Evolutionary conservation across 1,140 invertebrate species (phyloP), one percentile per base, ranked within the genome.

Genomic region (Panonychus citri): DNA sequence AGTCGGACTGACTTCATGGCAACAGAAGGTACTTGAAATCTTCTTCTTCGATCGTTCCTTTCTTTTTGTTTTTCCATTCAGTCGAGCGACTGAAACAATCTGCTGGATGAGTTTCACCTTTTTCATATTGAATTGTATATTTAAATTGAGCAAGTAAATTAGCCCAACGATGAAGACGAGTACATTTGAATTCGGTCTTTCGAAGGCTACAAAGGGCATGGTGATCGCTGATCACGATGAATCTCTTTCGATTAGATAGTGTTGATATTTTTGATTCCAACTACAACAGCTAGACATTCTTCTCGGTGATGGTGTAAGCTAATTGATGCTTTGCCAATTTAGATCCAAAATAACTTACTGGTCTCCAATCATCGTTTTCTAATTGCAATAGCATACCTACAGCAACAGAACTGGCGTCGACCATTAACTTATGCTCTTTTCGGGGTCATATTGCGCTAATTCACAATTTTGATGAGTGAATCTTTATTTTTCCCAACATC

Each of bases 181-280:
- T 68, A 1, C 59, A 62, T 3, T 69, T 65, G 55, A 72, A 67
- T 59, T 67, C 69, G 3, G 72, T 61, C 2, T 65, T 64, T 34
- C 65, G 59, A 8, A 76, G 62, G 67, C 69, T 76, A 27, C 59
- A 57, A 5, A 76, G 58, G 0, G 72, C 69, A 62, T 65, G 64
- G 60, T 77, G 71, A 59, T 77, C 73, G 1, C 71, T 76, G 10
- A 70, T 54, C 1, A 77, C 65, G 26, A 59, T 69, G 59, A 76
- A 77, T 52, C 71, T 65, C 8, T 28, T 64, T n/a, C 70, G 54
- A 68, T 70, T 3, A 77, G 59, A 63, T 73, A 76, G 25, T 67
- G 59, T 57, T 68, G 48, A 58, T 75, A 75, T 73, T 64, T 50
- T 70, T 57, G 1, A 75, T 61, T 0, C 66, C 67, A 67, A 66